Evolutionary conservation across 2,888 invertebrate species (phyloP), one percentile per base, ranked within the genome.

Genomic region (Vannuccia rotundouncinata): DNA sequence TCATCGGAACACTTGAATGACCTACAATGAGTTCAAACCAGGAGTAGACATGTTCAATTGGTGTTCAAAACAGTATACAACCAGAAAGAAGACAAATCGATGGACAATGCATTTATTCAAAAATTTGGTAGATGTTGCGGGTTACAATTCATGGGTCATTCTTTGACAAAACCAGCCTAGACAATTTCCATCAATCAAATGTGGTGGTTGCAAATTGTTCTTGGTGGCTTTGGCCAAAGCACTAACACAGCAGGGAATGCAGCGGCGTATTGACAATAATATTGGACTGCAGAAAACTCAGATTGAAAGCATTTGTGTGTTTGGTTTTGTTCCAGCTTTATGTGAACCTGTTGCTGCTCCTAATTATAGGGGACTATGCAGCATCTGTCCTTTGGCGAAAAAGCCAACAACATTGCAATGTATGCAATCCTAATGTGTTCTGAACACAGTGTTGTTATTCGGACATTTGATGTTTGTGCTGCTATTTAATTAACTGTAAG

Each of bases 21-120:
- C 66, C 25, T 66, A 66, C 66, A 66, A 66, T 22, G 66, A 66
- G 66, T 66, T 66, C 66, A 66, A 66, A 66, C 66, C 66, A 66
- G 66, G 66, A 66, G 22, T 66, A 66, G 66, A 66, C 25, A 66
- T n/a, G 66, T n/a, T n/a, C n/a, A n/a, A n/a, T n/a, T n/a, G n/a
- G n/a, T n/a, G n/a, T 45, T 45, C 45, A 45, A 45, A 45, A 45
- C 45, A 45, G 45, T 45, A 45, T 45, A 66, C 10, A 22, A 66
- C 66, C 10, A 66, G 66, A 66, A 66, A 66, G 66, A 66, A 66
- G 66, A n/a, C 66, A 66, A 66, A 66, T 66, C 66, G 66, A 66
- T 66, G 5, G 66, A 66, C 66, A 66, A 66, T 66, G 66, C 66
- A 22, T 66, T 66, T 66, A n/a, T 66, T 66, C 66, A 66, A 66